These are phyloP conservation scores for Rhineura floridana DNA, from an alignment of 2,113 vertebrate genomes.

Conservation along the genomic window DNA sequence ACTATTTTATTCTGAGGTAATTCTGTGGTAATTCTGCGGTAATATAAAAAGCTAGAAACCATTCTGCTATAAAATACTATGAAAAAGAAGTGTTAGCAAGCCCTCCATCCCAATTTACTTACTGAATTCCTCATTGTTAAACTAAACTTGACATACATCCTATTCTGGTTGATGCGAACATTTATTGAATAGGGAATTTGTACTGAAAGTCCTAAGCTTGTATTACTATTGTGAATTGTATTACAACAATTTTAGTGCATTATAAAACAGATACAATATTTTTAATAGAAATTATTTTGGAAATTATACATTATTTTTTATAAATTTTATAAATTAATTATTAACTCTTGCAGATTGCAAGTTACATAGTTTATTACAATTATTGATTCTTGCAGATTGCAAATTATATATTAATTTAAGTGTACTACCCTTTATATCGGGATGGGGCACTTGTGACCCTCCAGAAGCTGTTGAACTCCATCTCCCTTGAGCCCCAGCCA, in stretches of 20 bases:
- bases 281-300: background rate
- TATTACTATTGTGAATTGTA: background rate
- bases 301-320: too few relatives aligned
- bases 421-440: too few relatives aligned
- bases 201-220: background rate
- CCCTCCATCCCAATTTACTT: background rate
- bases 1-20: background rate
- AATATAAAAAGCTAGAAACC: conserved; percentile 5
- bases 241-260: background rate
- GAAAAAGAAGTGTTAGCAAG: background rate
- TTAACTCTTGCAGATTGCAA: background rate
- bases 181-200: background rate
- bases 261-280: background rate
- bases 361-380: background rate
- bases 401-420: background rate
- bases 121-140: background rate
- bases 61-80: background rate
- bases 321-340: background rate
- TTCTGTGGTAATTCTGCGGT: too few relatives aligned
- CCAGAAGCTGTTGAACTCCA: too few relatives aligned
- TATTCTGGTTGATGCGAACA: background rate
- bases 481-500: too few relatives aligned
- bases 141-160: background rate
- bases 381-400: too few relatives aligned
- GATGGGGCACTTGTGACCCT: too few relatives aligned